These are phyloP conservation scores for Kudoa iwatai DNA, from an alignment of 30 jellyfish, hydroid and myxozoan species.

Conservation along the genomic window DNA sequence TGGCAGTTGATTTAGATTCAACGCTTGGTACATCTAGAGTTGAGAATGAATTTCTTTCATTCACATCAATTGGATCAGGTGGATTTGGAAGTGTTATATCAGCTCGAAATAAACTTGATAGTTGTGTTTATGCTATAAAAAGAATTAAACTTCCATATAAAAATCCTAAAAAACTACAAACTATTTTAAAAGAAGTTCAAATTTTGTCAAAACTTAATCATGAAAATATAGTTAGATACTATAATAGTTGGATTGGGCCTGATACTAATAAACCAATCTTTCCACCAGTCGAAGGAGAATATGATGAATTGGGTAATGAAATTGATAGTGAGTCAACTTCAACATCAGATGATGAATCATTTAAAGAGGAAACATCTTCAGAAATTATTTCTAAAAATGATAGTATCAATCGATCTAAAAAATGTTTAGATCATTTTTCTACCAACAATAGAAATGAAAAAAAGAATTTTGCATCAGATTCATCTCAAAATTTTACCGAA, in stretches of 20 bases:
- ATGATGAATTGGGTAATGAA: too few species aligned
- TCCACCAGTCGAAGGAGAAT: too few species aligned
- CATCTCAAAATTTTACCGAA: too few species aligned
- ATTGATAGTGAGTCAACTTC: too few species aligned
- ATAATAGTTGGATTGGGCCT: conserved; percentile 55
- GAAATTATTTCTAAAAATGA: too few species aligned
- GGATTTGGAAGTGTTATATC: conserved; percentile 56
- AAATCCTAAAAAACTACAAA: conserved; percentile 17
- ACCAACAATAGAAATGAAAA: too few species aligned
- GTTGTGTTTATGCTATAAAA: conserved; percentile 39
- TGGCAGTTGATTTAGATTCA: too few species aligned
- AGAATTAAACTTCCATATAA: conserved; percentile 26
- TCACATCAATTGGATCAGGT: conserved; percentile 56
- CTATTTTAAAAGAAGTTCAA: conserved; percentile 63
- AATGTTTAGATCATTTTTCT: too few species aligned
- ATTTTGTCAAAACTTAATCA: conserved; percentile 47
- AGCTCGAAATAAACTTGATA: conserved; percentile 61
- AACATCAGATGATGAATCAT: too few species aligned
- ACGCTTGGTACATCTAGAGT: conserved; percentile 23
- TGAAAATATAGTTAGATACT: conserved; percentile 55
- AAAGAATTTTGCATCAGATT: too few species aligned
- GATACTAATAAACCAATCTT: conserved; percentile 9
- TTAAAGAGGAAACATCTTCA: too few species aligned
- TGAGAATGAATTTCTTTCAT: conserved; percentile 22
- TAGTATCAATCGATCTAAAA: too few species aligned